Conservation (phyloP, 2,113 vertebrate genomes). For the Amphiprion percula region DNA sequence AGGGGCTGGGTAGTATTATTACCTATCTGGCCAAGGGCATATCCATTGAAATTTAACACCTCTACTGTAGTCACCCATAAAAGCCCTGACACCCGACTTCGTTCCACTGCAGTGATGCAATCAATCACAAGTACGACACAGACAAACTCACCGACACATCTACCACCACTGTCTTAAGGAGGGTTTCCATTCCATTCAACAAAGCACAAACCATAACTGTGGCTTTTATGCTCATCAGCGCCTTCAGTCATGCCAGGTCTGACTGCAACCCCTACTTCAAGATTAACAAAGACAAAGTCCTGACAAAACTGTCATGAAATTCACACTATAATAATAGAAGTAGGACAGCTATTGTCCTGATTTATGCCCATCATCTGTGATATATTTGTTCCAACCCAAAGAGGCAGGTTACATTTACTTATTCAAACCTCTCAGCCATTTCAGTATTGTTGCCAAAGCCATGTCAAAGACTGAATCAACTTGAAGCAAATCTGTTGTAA, state of each 20-base stretch:
- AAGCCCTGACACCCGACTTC: constrained; percentile 74
- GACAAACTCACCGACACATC: constrained; percentile 43
- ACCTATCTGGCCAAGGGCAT: constrained; percentile 77
- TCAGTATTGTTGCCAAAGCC: constrained; percentile 5
- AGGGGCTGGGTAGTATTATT: constrained; percentile 46
- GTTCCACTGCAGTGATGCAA: constrained; percentile 80
- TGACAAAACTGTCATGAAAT: neutral
- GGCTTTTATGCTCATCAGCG: neutral
- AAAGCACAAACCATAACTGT: constrained; percentile 9
- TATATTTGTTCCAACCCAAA: neutral
- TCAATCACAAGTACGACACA: constrained; percentile 71
- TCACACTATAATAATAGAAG: neutral
- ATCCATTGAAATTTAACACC: constrained; percentile 77
- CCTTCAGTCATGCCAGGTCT: neutral
- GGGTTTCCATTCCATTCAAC: constrained; percentile 28
- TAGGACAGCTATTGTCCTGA: neutral
- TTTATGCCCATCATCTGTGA: neutral
- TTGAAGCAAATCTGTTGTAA: constrained; percentile 37
- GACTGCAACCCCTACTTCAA: neutral
- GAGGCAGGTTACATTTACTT: constrained; percentile 20
- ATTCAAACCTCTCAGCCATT: constrained; percentile 14
- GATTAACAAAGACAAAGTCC: neutral
- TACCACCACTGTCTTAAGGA: constrained; percentile 9
- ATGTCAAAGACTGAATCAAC: constrained; percentile 18
- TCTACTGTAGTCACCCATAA: constrained; percentile 66